Evolutionary conservation across 2,888 invertebrate genomes (phyloP), one percentile per base, ranked within the genome.

Genomic region (Drosophila mercatorum): DNA sequence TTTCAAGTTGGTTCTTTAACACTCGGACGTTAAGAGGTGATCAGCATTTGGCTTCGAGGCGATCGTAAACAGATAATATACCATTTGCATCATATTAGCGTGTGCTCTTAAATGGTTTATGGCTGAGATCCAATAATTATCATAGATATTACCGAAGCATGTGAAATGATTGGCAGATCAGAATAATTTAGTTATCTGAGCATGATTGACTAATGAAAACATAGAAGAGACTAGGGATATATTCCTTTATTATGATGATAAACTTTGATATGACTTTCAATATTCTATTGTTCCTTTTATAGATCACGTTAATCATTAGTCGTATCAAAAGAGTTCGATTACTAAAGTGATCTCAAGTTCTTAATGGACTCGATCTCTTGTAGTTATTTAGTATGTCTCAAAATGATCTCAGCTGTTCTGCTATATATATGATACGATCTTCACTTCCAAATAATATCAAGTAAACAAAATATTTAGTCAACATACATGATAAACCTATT

Each of bases 11-110:
- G 26, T 49, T 40, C 31, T 10, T 59, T 31, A 47, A 40, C 31
- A 49, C 47, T 47, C 58, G 7, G 47, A 41, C 31, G 49, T 28
- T 22, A 41, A 59, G 49, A 49, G 31, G 40, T 49, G 46, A 58
- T 46, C 44, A 57, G 36, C 57, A 46, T 26, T 22, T 36, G 22
- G 6, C 14, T 22, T 12, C 31, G 49, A n/a, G 31, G 14, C 28
- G 47, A 47, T 47, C 28, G 47, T 47, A n/a, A 47, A 14, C 28
- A 47, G 47, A 28, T n/a, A 31, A 34, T 51, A 22, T 44, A 34
- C 34, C 14, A 36, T 26, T 44, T 44, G 12, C 12, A 36, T 22
- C 22, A 10, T 46, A 58, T 57, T 57, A 46, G 38, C 58, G 47
- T 47, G 17, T 47, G 38, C 17, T 12, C n/a, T 31, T 47, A 14